Evolutionary conservation across 2,888 invertebrate genomes (phyloP), one percentile per base, ranked within the genome.

Genomic region (Tinea semifulvella): DNA sequence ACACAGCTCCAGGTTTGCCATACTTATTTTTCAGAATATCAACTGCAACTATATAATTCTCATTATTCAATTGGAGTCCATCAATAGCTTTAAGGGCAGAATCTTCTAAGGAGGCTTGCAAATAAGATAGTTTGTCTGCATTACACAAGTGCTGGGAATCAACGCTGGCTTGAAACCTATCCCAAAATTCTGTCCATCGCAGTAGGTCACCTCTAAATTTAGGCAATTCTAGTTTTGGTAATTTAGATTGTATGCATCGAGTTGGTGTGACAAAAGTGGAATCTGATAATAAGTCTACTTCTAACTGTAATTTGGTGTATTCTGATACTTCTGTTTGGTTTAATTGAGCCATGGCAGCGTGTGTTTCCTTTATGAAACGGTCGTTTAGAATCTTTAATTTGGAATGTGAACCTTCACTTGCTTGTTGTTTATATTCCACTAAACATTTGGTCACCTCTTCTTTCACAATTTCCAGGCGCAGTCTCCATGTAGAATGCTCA

Each of bases 151-250:
- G 4, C n/a, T 38, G 6, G 16, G 5, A 6, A 38, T 38, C 14
- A 16, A 38, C 11, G 17, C 5, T 16, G 17, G 38, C 5, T 7
- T 6, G 7, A 18, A 38, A 38, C 6, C 38, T 14, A 7, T 38
- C 38, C 38, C 38, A 38, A 16, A 38, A 38, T 18, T 38, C 8
- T 4, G 6, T 13, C 38, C 38, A 38, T n/a, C 17, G 13, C 5
- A 38, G 38, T 4, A 38, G 16, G 17, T 38, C 17, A 16, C n/a
- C n/a, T n/a, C 6, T 18, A 38, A 38, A 38, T 16, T 38, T 38
- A 6, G 17, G 14, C 5, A 38, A n/a, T 4, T 38, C 16, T 38
- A 38, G 14, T 38, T 38, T 17, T 18, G 38, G 38, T 17, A 38
- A 17, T 7, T 31, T 31, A 7, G 25, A 22, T 22, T 5, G 8